Evolutionary conservation across 2,797 vertebrate species (phyloP), one percentile per base, ranked within the genome.

Genomic region (Jordanella pulchra): DNA sequence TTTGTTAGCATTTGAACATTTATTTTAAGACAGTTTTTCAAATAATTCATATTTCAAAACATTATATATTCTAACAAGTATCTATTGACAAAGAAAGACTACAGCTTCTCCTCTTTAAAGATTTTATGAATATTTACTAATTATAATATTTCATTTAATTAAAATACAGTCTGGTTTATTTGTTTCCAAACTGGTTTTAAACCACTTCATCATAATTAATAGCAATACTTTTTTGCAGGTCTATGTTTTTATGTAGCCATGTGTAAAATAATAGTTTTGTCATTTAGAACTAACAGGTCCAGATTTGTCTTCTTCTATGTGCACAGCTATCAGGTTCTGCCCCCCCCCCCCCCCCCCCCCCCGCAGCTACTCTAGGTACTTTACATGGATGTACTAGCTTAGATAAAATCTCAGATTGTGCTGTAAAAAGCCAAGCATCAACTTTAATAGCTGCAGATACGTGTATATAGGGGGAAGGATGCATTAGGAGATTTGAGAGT

Each of bases 401-500:
- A 82, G 75, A 84, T 84, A 47, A 83, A 84, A 73, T 53, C 64
- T 82, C 75, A 32, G 65, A 72, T 79, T 76, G 67, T 77, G 70
- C 7, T 48, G 65, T 72, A 11, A n/a, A 32, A 75, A 79, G 72
- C 23, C 68, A 74, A 50, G 74, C 72, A 84, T 84, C 80, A 81
- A 65, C 67, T 79, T 82, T 86, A 88, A 83, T 66, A 60, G 77
- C 80, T 72, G 39, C 55, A 82, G 77, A 82, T 80, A 75, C 75
- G 82, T 82, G 69, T 77, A 74, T 85, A 85, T 77, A 82, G 80
- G 58, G 65, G n/a, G n/a, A n/a, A n/a, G 65, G 72, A 73, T 70
- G 71, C 63, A 77, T 71, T 50, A 5, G n/a, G 70, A 84, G 74
- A 80, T 77, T 7, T 72, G 66, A 72, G 78, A 47, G 81, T 76